Evolutionary conservation across 2,888 invertebrate species (phyloP), one percentile per base, ranked within the genome.

Genomic region (Campoletis raptor): DNA sequence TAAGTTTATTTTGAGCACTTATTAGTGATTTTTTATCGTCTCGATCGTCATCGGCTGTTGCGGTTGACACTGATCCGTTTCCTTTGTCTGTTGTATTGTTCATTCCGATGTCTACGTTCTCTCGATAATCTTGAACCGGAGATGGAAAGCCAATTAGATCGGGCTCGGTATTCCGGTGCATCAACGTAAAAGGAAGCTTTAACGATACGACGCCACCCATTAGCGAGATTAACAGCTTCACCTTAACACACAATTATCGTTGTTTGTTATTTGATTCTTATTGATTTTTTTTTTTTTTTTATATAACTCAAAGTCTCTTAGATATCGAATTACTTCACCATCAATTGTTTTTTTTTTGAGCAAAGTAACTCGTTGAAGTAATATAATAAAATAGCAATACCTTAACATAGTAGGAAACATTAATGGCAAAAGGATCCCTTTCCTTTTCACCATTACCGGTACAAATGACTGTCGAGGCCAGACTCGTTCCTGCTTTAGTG

Each of bases 361-460:
- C 40, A 30, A 61, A 10, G 2, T 6, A 30, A 24, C 3, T 57
- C 9, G 24, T 10, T 24, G 3, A 1, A 57, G 10, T 61, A 12
- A 61, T 30, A 12, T 10, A 12, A 30, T 30, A 61, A 61, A 61
- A 61, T 61, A 0, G 61, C 30, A 12, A 30, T 89, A 95, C 97
- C 96, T 98, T 98, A 9, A 98, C 98, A 93, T 98, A 98, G 93
- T 98, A 98, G 0, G 98, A 98, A 12, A 98, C 98, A 95, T 98
- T 98, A 90, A 98, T 98, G 79, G 98, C 98, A 92, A 98, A 98
- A 97, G 98, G 94, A 82, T 98, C 98, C 85, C 98, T 96, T 89
- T 97, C 97, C 88, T 97, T 97, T 0, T 96, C 96, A 21, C 96
- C 95, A 88, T 94, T 95, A 64, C 93, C 93, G 10, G 94, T 91